A percentile compares a stretch with the other conserved stretches of the same genome.
Evolutionary conservation across 2,797 vertebrate genomes (phyloP).

Genomic region (Manis crassicaudata): DNA sequence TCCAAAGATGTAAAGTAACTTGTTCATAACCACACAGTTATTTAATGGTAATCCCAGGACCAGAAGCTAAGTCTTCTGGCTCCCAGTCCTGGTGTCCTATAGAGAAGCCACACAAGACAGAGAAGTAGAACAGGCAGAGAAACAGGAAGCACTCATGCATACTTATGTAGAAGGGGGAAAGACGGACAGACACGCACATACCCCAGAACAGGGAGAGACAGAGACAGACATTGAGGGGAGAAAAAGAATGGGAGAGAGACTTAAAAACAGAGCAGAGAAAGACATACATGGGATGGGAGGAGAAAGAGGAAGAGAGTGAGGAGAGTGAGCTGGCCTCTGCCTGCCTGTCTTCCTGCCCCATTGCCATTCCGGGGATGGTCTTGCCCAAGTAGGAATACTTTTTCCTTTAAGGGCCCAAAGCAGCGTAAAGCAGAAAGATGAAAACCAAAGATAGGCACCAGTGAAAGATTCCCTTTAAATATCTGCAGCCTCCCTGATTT

Average conservation of each 20-base stretch:
- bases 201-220: neutral
- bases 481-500: too few species aligned
- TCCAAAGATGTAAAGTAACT: neutral
- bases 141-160: neutral
- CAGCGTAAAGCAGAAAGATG: neutral
- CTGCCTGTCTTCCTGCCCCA: neutral
- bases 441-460: neutral
- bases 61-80: constrained; percentile 42
- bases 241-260: neutral
- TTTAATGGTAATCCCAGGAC: neutral
- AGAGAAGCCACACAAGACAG: neutral
- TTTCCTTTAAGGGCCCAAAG: neutral
- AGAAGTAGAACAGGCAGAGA: neutral
- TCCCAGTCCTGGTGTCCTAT: constrained; percentile 48
- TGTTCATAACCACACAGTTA: neutral
- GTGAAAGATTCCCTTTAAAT: neutral
- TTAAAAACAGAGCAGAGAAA: neutral
- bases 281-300: neutral
- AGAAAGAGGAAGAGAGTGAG: neutral
- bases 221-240: neutral
- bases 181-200: neutral
- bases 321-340: neutral
- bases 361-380: neutral
- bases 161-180: neutral
- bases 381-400: neutral